Conservation (phyloP, 2,797 vertebrate species). For the Rhinella marina region DNA sequence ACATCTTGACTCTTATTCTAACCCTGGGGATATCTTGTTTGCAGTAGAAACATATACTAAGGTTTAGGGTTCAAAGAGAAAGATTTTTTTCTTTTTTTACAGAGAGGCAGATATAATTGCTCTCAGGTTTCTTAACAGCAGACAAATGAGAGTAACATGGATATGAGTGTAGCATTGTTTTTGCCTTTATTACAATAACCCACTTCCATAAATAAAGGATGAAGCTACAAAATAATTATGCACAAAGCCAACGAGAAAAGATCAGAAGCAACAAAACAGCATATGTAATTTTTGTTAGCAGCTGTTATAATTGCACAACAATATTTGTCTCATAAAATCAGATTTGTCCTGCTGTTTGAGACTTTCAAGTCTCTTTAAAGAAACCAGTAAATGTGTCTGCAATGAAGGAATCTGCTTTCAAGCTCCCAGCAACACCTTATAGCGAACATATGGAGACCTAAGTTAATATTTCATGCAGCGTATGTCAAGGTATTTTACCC, state of each 20-base stretch:
- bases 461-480: slow-evolving; percentile 61
- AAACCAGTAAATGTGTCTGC: slow-evolving; percentile 47
- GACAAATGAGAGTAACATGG: slow-evolving; percentile 5
- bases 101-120: slow-evolving; percentile 5
- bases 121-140: not conserved
- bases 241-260: slow-evolving; percentile 49
- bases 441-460: slow-evolving; percentile 57
- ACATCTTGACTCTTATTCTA: no score
- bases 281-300: slow-evolving; percentile 60
- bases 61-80: not conserved
- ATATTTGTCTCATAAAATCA: slow-evolving; percentile 62
- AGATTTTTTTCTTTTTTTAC: not conserved
- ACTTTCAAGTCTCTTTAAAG: slow-evolving; percentile 61
- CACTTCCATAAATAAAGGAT: slow-evolving; percentile 59
- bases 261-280: slow-evolving; percentile 58
- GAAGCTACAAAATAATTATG: slow-evolving; percentile 61
- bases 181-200: slow-evolving; percentile 56
- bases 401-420: slow-evolving; percentile 54
- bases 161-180: slow-evolving; percentile 16
- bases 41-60: no score
- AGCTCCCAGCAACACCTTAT: slow-evolving; percentile 54
- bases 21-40: no score
- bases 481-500: slow-evolving; percentile 55
- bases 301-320: slow-evolving; percentile 59
- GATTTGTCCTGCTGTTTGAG: slow-evolving; percentile 61